Base-by-base conservation (phyloP, 2,888 invertebrate species). In the Andrena praecox region DNA sequence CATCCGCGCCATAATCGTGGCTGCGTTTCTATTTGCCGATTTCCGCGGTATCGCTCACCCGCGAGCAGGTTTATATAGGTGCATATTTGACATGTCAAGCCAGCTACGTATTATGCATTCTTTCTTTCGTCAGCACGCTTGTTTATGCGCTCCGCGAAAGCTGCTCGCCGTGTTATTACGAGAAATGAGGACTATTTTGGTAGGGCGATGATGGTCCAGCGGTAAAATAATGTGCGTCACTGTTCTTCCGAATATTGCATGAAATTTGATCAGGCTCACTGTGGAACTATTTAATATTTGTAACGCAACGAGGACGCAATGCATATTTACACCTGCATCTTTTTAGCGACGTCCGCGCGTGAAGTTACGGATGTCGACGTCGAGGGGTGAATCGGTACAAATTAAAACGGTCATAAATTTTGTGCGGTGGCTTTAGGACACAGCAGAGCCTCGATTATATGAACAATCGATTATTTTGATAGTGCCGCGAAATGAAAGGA, bases 191-290 rank as follows among this genome's bases (percentile, higher is more conserved):
- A 35, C 10, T 24, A 60, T 52, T 77, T 56, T 27, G 67, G 67
- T 78, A 76, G 78, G 42, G 59, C 68, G 74, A 82, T 52, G 29
- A 74, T 74, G 75, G 48, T 54, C n/a, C 42, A 33, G n/a, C 24
- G n/a, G 56, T 66, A n/a, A 42, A 16, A 42, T 42, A 42, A 42
- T 8, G 35, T 1, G 5, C 60, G 48, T 33, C 54, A 7, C 3
- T 29, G 54, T 74, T 67, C 33, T 48, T 12, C 12, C 12, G 42
- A 60, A 27, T 10, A 60, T 50, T 67, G 50, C 60, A 67, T 67
- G 73, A 35, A 12, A 54, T 20, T 12, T 54, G 10, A 64, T n/a
- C 6, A 16, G 42, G 2, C 20, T 42, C 12, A 3, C 5, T 12
- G 35, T 7, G 29, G 8, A 24, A 16, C 4, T 42, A 24, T 35